These are phyloP conservation scores for Antitype chi DNA, from an alignment of 2,888 invertebrate species.

Conservation along the genomic window DNA sequence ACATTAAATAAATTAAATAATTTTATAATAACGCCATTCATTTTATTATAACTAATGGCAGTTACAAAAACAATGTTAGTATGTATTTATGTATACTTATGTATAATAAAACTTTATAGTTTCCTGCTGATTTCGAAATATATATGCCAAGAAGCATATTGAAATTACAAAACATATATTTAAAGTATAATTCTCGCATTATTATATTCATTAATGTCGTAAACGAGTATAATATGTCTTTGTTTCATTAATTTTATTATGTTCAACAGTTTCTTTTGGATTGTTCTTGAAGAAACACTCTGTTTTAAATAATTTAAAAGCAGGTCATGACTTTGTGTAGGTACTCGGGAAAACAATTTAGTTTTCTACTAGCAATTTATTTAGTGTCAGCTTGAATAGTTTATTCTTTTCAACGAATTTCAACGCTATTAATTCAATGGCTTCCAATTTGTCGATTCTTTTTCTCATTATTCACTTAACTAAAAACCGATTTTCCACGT, in stretches of 20 bases:
- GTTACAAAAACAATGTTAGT: constrained; percentile 64
- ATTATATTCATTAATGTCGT: constrained; percentile 55
- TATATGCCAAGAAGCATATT: constrained; percentile 49
- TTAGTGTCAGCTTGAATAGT: constrained; percentile 50
- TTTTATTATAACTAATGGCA: constrained; percentile 46
- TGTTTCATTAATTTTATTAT: constrained; percentile 48
- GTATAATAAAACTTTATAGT: constrained; percentile 65
- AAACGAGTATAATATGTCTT: constrained; percentile 56
- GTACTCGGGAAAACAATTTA: constrained; percentile 51
- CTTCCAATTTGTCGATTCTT: constrained; percentile 43
- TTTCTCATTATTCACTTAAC: constrained; percentile 9
- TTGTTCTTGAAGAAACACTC: constrained; percentile 33
- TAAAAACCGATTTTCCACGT: neutral
- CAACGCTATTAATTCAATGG: constrained; percentile 36
- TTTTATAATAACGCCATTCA: constrained; percentile 53
- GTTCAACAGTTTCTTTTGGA: constrained; percentile 16
- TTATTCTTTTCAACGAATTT: constrained; percentile 50
- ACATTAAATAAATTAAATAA: constrained; percentile 52
- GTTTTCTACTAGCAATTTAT: constrained; percentile 49
- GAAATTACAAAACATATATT: constrained; percentile 52
- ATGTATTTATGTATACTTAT: constrained; percentile 60
- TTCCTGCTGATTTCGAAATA: constrained; percentile 66
- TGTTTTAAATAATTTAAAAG: constrained; percentile 30
- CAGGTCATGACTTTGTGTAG: constrained; percentile 50
- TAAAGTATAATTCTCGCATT: constrained; percentile 64